Conservation (phyloP, 92 coral and sea anemone genomes). For the Actinernus sp. region DNA sequence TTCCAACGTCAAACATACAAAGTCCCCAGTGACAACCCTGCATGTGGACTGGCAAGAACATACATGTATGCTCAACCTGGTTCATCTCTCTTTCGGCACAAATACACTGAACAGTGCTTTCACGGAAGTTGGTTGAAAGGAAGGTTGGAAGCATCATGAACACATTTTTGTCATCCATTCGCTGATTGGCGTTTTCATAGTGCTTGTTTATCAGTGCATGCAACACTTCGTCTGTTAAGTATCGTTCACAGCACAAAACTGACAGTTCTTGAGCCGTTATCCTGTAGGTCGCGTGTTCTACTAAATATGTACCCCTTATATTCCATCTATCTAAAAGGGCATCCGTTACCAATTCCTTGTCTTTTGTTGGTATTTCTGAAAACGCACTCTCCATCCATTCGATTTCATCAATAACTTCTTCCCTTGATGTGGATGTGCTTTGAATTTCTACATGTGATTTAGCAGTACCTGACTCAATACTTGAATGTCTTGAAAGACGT, state of each 20-base stretch:
- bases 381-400: constrained; percentile 25
- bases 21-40: too few species aligned
- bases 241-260: constrained; percentile 41
- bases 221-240: too few species aligned
- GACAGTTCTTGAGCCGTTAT: constrained; percentile 32
- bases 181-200: constrained; percentile 34
- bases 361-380: too few species aligned
- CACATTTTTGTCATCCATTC: not conserved
- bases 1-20: too few species aligned
- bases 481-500: too few species aligned
- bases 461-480: too few species aligned
- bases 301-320: too few species aligned
- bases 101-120: constrained; percentile 1
- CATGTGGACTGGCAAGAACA: constrained; percentile 29
- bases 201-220: constrained; percentile 13
- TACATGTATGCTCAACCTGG: not conserved
- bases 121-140: not conserved
- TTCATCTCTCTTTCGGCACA: not conserved
- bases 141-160: constrained; percentile 12
- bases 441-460: too few species aligned
- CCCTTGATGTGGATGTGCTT: too few species aligned
- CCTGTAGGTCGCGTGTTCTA: constrained; percentile 13
- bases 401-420: constrained; percentile 11
- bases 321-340: too few species aligned
- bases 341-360: too few species aligned